These are phyloP conservation scores for Autographa gamma DNA, from an alignment of 2,888 invertebrate genomes.

Conservation along the genomic window DNA sequence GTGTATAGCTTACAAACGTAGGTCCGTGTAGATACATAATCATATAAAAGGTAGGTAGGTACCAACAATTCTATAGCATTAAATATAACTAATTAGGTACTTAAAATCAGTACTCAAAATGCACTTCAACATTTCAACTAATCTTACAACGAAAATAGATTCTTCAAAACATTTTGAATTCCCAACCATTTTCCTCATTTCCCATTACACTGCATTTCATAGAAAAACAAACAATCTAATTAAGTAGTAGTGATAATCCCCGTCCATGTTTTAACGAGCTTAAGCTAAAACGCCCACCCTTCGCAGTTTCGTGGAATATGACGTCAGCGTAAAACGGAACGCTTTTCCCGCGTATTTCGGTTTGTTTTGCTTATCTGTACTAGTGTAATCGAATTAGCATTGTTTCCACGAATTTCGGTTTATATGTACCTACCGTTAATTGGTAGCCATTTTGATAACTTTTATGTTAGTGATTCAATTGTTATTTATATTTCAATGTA, in stretches of 20 bases:
- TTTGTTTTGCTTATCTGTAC: conserved; percentile 15
- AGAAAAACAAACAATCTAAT: conserved; percentile 29
- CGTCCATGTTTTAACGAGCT: conserved; percentile 16
- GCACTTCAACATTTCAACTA: neutral
- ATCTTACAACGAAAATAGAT: neutral
- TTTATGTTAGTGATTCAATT: neutral
- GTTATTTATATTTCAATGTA: neutral
- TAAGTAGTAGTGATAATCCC: conserved; percentile 28
- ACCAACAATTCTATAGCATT: no score
- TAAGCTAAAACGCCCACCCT: conserved; percentile 45
- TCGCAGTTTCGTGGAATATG: conserved; percentile 32
- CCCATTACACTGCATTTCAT: conserved; percentile 24
- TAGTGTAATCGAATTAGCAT: conserved; percentile 11
- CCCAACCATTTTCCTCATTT: conserved; percentile 12
- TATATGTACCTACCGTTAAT: neutral
- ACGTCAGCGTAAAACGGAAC: conserved; percentile 29
- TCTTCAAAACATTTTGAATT: neutral
- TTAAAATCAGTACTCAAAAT: no score
- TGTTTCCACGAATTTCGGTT: conserved; percentile 17
- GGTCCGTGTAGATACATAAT: no score
- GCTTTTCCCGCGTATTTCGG: conserved; percentile 37
- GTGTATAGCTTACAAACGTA: no score
- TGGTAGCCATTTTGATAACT: neutral
- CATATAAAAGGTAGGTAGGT: no score
- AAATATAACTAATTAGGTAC: no score